phyloP scores from a whole-genome alignment of 30 jellyfish, hydroid and myxozoan genomes.

The Calvadosia cruxmelitensis region DNA sequence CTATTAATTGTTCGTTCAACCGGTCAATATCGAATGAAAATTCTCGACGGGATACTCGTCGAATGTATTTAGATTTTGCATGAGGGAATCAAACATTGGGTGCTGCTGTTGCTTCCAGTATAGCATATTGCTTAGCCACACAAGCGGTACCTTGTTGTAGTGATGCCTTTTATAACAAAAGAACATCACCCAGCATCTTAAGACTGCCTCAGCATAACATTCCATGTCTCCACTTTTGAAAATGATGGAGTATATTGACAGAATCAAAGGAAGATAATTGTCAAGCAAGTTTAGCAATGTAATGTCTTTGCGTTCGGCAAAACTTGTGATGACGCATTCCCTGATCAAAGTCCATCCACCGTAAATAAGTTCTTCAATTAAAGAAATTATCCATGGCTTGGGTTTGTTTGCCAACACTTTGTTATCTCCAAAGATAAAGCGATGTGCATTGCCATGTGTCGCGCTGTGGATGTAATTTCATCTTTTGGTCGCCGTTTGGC shows the following conservation, averaged over 20 bases:
- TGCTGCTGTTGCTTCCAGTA: slow-evolving; percentile 11
- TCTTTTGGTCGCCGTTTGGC: slow-evolving; percentile 10
- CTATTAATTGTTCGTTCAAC: too few relatives aligned
- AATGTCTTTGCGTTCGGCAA: slow-evolving; percentile 17
- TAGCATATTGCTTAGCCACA: slow-evolving; percentile 13
- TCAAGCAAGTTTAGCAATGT: slow-evolving; percentile 23
- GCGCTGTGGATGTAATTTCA: slow-evolving; percentile 6
- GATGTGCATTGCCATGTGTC: slow-evolving; percentile 14
- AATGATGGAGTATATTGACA: slow-evolving; percentile 8
- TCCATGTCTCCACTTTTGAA: slow-evolving; percentile 8
- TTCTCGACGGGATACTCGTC: background rate
- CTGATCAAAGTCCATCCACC: slow-evolving; percentile 35
- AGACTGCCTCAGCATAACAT: background rate
- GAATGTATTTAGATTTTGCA: slow-evolving; percentile 12
- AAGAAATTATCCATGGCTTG: slow-evolving; percentile 13
- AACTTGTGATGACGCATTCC: slow-evolving; percentile 7
- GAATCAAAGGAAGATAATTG: slow-evolving; percentile 20
- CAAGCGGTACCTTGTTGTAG: slow-evolving; percentile 2
- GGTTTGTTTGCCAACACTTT: slow-evolving; percentile 23
- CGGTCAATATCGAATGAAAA: background rate
- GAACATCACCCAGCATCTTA: slow-evolving; percentile 23
- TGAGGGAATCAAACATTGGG: slow-evolving; percentile 4
- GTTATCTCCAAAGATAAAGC: slow-evolving; percentile 12
- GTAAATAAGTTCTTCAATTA: slow-evolving; percentile 10
- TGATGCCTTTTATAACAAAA: slow-evolving; percentile 20